Base-by-base conservation (phyloP, 2,888 invertebrate genomes). In the Drosophila austrosaltans region DNA sequence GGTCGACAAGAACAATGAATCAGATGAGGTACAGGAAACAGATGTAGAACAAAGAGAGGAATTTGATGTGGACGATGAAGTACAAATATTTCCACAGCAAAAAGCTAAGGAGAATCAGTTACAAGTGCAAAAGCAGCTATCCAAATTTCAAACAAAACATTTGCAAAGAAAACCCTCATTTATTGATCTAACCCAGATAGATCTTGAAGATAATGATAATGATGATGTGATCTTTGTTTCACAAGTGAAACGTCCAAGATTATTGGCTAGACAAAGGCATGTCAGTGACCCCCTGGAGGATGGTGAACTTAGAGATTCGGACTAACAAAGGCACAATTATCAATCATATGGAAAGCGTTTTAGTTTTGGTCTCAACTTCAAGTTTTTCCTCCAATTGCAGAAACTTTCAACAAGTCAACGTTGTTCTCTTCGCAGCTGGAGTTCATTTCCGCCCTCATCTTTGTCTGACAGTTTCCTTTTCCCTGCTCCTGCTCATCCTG, bases 291-390 rank as follows among this genome's bases (percentile, higher is more conserved):
- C 39, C 1, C 10, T 42, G 0, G 81, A 82, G 53, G 77, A 82
- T n/a, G 83, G 86, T 0, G 86, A 86, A 54, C 12, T 83, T 3
- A 4, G 6, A 5, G 69, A 69, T 20, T 39, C 63, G 44, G 42
- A 28, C 36, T 48, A 56, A 58, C 25, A n/a, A 40, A 53, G 22
- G 66, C 60, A 25, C 10, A 54, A 42, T 12, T 63, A 71, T 77
- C 68, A 75, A 78, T 78, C 72, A 62, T 69, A 75, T 67, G 68
- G 56, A 72, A 77, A 79, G 66, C 30, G 30, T 30, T 30, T 77
- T 78, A 12, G 10, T 10, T 59, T 30, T 59, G 65, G 72, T 61
- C 25, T 48, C 48, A 8, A 36, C 36, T 48, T 48, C 22, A 48
- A 48, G 22, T 48, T 48, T 22, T 48, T 3, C 44, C 20, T 48